phyloP scores from a whole-genome alignment of 2,113 vertebrate species.

The Gopherus flavomarginatus region DNA sequence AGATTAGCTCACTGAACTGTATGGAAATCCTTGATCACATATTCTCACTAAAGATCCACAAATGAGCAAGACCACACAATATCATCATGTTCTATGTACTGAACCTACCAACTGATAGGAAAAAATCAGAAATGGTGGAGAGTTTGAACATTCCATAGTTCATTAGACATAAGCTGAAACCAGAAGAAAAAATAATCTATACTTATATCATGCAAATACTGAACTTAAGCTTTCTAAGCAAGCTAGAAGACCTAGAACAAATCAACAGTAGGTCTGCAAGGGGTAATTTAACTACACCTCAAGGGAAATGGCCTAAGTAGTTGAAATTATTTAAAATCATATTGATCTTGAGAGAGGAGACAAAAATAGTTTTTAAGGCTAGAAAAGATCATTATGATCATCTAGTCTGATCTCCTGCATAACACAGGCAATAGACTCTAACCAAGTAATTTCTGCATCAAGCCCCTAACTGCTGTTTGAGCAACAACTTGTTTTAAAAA shows the following conservation, averaged over 20 bases:
- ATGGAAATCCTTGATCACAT: background rate
- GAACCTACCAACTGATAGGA: background rate
- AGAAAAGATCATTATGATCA: background rate
- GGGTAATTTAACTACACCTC: background rate
- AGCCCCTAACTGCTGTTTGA: background rate
- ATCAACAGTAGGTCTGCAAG: background rate
- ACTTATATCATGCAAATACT: background rate
- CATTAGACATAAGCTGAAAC: background rate
- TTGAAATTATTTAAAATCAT: background rate
- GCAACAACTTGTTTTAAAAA: too few species aligned
- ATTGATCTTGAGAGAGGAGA: background rate
- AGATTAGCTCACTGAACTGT: background rate
- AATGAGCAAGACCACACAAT: background rate
- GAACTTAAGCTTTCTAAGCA: background rate
- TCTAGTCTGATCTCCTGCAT: background rate
- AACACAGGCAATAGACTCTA: background rate
- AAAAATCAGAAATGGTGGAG: too few species aligned
- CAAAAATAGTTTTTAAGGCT: background rate
- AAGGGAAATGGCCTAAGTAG: background rate
- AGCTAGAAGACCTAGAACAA: background rate
- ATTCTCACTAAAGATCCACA: background rate
- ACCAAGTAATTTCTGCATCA: background rate
- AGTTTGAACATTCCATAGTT: background rate
- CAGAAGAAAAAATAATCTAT: background rate
- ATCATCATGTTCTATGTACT: background rate